Evolutionary conservation across 2,113 vertebrate species (phyloP).

Genomic region (Hassar affinis): DNA sequence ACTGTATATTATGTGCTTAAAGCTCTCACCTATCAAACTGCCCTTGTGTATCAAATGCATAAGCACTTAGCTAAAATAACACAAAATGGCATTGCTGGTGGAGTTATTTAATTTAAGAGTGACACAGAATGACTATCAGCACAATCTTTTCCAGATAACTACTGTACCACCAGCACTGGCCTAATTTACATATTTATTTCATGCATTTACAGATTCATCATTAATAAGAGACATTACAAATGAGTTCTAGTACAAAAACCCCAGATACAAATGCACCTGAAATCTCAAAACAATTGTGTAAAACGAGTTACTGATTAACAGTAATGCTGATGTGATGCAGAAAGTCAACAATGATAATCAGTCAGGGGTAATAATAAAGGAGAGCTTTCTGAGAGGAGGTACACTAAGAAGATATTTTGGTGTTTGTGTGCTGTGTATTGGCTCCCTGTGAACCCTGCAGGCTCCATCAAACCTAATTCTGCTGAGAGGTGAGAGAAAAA

Average conservation of each 20-base stretch:
- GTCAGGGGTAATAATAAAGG: background rate
- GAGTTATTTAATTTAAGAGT: background rate
- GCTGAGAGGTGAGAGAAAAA: constrained; percentile 19
- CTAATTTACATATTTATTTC: constrained; percentile 4
- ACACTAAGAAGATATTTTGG: constrained; percentile 18
- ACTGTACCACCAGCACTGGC: background rate
- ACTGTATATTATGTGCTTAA: constrained; percentile 58
- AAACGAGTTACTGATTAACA: background rate
- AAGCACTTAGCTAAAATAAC: constrained; percentile 49
- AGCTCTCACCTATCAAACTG: constrained; percentile 57
- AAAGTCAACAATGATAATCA: background rate
- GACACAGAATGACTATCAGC: background rate
- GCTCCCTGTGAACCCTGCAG: background rate
- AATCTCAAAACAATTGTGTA: background rate
- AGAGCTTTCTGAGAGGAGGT: background rate
- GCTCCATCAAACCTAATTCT: constrained; percentile 29
- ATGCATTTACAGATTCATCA: background rate
- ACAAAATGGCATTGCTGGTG: constrained; percentile 49
- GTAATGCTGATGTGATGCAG: background rate
- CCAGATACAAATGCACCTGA: background rate
- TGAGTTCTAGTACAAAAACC: background rate
- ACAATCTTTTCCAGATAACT: background rate
- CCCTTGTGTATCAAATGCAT: constrained; percentile 55
- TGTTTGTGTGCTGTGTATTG: constrained; percentile 8
- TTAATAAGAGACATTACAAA: constrained; percentile 4